phyloP scores from a whole-genome alignment of 2,113 vertebrate genomes.

The Nerophis lumbriciformis region DNA sequence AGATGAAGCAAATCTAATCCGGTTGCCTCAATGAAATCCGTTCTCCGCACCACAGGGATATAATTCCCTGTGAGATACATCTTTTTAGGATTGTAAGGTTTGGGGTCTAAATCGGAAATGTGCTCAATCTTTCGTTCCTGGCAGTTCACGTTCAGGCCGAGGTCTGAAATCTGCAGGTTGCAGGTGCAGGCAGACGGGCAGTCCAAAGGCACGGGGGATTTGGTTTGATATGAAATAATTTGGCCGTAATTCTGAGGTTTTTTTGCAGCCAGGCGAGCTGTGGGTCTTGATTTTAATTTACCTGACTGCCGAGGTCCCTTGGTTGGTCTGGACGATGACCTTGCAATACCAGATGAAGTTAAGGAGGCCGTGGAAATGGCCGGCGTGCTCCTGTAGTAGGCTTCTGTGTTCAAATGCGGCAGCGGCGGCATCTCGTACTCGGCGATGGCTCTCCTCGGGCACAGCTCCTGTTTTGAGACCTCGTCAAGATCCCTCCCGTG shows the following conservation, averaged over 20 bases:
- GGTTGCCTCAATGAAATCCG: constrained; percentile 87
- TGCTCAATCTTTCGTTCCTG: constrained; percentile 93
- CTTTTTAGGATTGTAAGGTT: constrained; percentile 97
- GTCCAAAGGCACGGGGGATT: constrained; percentile 97
- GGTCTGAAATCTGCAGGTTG: constrained; percentile 95
- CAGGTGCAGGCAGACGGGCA: constrained; percentile 93
- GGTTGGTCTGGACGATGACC: constrained; percentile 83
- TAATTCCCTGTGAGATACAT: constrained; percentile 97
- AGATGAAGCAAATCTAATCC: constrained; percentile 93
- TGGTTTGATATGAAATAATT: constrained; percentile 94
- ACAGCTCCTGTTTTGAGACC: constrained; percentile 94
- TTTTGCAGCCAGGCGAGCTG: constrained; percentile 79
- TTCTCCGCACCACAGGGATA: constrained; percentile 81
- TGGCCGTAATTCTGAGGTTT: constrained; percentile 89
- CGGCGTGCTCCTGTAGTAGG: constrained; percentile 84
- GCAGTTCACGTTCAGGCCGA: constrained; percentile 98
- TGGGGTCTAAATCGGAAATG: constrained; percentile 89
- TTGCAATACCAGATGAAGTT: constrained; percentile 87
- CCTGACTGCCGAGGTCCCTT: constrained; percentile 89
- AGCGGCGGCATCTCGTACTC: constrained; percentile 91
- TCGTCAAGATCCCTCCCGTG: constrained; percentile 93
- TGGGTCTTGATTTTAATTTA: constrained; percentile 85
- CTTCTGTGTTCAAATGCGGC: constrained; percentile 83
- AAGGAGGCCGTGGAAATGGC: constrained; percentile 81
- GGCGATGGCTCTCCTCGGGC: constrained; percentile 88